Base-by-base conservation (phyloP, 2,888 invertebrate genomes). In the Drosophila limbata region DNA sequence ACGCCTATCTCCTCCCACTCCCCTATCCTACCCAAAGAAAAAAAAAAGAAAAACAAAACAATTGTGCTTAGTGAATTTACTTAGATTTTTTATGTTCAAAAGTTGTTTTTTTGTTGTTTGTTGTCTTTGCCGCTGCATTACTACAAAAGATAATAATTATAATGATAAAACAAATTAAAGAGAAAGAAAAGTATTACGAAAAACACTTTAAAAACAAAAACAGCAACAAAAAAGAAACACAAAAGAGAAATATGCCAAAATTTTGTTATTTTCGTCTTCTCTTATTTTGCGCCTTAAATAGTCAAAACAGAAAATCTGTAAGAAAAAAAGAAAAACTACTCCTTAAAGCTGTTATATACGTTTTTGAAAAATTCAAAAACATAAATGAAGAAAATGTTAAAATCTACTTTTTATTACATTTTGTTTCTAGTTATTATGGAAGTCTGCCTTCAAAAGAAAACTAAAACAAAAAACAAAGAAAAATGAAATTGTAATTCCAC, bases 401-500 rank as follows among this genome's bases (percentile, higher is more conserved):
- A 64, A 13, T 42, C 40, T 56, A 56, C 44, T 60, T 73, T 70
- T 61, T 53, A 79, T 61, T 53, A 79, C 61, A 75, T 48, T 66
- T 79, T 66, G 76, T 79, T 73, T 79, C 61, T 68, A 79, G 80
- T 79, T 70, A 48, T 70, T 61, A 69, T 51, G 21, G 62, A 76
- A 61, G 59, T 63, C 68, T 78, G 59, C 69, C 72, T 78, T 77
- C 44, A 62, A 64, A 51, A 45, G n/a, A 28, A 3, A 63, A 55
- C 21, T 33, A 35, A 55, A 42, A 19, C 37, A 47, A 57, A 42
- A 39, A 59, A 40, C n/a, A 52, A 53, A 33, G 57, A 63, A 63
- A 71, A 64, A 78, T 62, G 84, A 86, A 83, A 84, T 72, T 84
- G 89, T 88, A 84, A 84, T 84, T 84, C 83, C 83, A 83, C 89